phyloP scores from a whole-genome alignment of 2,888 invertebrate species.

The Celastrina argiolus region DNA sequence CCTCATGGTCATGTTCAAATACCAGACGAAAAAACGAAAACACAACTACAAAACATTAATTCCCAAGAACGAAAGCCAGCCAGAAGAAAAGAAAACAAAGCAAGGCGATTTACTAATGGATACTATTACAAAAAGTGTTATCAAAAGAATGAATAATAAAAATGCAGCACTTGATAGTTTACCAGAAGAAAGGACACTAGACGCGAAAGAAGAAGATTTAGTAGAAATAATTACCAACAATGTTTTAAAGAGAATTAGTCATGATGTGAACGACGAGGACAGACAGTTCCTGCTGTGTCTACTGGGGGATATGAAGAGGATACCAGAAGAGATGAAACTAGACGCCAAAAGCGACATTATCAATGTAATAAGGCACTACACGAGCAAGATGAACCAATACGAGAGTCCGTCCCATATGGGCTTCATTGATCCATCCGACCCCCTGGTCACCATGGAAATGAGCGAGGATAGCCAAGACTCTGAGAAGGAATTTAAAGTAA shows the following conservation, averaged over 20 bases:
- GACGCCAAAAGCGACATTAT: slow-evolving; percentile 16
- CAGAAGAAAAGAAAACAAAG: neutral
- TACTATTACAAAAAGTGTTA: neutral
- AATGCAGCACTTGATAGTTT: neutral
- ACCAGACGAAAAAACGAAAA: neutral
- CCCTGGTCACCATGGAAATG: neutral
- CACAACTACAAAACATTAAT: neutral
- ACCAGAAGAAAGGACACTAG: neutral
- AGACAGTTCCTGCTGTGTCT: slow-evolving; percentile 11
- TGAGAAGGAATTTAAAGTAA: neutral
- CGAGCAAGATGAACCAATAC: neutral
- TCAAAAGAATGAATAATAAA: neutral
- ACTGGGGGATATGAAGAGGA: neutral
- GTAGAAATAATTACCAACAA: neutral
- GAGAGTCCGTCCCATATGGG: neutral
- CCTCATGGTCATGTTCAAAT: neutral
- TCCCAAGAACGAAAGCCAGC: neutral
- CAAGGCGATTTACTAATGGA: neutral
- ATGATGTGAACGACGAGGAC: slow-evolving; percentile 1
- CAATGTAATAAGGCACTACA: slow-evolving; percentile 4
- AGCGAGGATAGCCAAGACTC: neutral
- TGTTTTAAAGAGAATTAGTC: neutral
- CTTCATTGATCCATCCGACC: neutral
- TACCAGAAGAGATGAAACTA: neutral
- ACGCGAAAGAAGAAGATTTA: neutral